A percentile compares a stretch with the other conserved stretches of the same genome.
These are phyloP conservation scores for Dendrolimus kikuchii DNA, from an alignment of 1,140 invertebrate species.

Conservation along the genomic window DNA sequence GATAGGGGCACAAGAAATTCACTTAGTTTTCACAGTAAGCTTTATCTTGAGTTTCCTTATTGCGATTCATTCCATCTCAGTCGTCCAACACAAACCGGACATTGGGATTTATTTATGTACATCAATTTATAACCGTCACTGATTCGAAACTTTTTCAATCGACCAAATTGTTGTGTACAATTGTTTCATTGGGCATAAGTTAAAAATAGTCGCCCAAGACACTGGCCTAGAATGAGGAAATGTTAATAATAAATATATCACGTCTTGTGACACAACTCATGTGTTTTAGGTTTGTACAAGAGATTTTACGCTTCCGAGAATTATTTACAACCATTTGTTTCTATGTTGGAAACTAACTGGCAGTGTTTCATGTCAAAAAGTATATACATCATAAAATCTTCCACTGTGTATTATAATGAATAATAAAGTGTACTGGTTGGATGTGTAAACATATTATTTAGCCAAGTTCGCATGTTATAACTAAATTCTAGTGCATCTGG, in stretches of 20 bases:
- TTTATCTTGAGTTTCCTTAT: conserved; percentile 17
- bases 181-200: conserved; percentile 32
- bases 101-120: conserved; percentile 33
- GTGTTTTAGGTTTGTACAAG: conserved; percentile 16
- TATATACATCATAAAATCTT: background rate
- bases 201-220: conserved; percentile 49
- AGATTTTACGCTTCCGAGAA: conserved; percentile 10
- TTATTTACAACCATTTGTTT: conserved; percentile 7
- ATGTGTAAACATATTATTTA: no score
- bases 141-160: conserved; percentile 46
- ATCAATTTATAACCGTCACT: conserved; percentile 47
- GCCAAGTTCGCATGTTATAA: no score
- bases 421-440: no score
- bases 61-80: conserved; percentile 11
- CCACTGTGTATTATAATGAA: no score
- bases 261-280: conserved; percentile 30
- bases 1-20: conserved; percentile 7
- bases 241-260: conserved; percentile 38
- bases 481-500: no score
- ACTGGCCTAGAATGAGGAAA: conserved; percentile 33
- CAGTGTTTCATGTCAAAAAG: conserved; percentile 5
- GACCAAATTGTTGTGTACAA: conserved; percentile 42
- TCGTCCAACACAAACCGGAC: conserved; percentile 7
- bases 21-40: conserved; percentile 2
- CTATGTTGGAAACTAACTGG: conserved; percentile 3